Evolutionary conservation across 2,888 invertebrate genomes (phyloP).

Genomic region (Tetragonula carbonaria): DNA sequence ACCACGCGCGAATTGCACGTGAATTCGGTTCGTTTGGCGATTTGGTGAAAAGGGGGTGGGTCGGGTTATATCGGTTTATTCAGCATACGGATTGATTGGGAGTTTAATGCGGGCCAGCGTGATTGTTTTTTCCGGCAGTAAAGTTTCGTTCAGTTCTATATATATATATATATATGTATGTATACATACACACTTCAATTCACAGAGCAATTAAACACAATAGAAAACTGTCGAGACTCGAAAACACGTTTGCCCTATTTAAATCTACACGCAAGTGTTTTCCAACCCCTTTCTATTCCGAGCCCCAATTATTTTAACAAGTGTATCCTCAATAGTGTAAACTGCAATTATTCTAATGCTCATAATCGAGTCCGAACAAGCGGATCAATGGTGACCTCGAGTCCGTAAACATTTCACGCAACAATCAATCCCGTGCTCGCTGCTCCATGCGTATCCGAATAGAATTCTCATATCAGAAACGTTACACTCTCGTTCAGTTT

Average conservation of each 20-base stretch:
- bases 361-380: constrained; percentile 11
- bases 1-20: not conserved
- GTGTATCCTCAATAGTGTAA: not conserved
- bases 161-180: too few species aligned
- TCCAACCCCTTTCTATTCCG: not conserved
- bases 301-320: constrained; percentile 8
- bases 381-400: not conserved
- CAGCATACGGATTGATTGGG: not conserved
- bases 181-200: not conserved
- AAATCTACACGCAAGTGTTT: not conserved
- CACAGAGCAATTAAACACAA: not conserved
- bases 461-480: constrained; percentile 30
- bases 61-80: not conserved
- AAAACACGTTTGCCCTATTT: not conserved
- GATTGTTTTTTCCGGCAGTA: not conserved
- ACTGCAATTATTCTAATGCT: constrained; percentile 4
- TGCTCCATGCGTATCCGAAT: not conserved
- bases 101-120: not conserved
- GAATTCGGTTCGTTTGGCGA: constrained; percentile 40
- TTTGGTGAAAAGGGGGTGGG: constrained; percentile 12
- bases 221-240: not conserved
- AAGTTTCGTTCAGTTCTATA: not conserved
- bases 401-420: constrained; percentile 12
- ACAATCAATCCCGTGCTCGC: constrained; percentile 13
- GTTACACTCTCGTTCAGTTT: constrained; percentile 28